phyloP scores from a whole-genome alignment of 2,888 invertebrate species.

The Morinoia aosen region DNA sequence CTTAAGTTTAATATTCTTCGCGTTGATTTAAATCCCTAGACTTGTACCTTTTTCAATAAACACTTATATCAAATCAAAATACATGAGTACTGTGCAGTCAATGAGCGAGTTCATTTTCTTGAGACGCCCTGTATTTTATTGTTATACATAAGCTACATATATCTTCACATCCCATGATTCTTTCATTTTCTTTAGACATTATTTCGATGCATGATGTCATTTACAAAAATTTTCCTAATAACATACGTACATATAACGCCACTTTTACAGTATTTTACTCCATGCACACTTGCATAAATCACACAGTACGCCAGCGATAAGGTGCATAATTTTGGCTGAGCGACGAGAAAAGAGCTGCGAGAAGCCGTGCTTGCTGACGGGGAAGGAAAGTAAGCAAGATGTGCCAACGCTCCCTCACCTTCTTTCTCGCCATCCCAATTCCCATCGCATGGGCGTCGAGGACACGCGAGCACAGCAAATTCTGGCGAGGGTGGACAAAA shows the following conservation, averaged over 20 bases:
- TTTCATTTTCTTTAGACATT: neutral
- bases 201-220: neutral
- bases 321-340: neutral
- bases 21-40: too few species aligned
- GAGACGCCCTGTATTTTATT: too few species aligned
- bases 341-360: neutral
- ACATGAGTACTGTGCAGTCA: too few species aligned
- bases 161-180: neutral
- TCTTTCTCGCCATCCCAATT: neutral
- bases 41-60: too few species aligned
- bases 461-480: neutral
- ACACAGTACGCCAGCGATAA: neutral
- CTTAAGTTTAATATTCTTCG: too few species aligned
- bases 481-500: neutral
- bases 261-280: too few species aligned
- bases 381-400: slow-evolving; percentile 6
- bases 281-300: neutral
- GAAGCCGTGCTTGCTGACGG: neutral
- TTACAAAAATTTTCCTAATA: neutral
- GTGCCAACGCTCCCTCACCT: neutral
- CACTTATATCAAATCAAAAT: too few species aligned
- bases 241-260: neutral
- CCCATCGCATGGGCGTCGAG: neutral
- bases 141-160: neutral
- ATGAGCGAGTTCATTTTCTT: too few species aligned